Conservation (phyloP, 1,140 invertebrate species). For the Bombyx mandarina region DNA sequence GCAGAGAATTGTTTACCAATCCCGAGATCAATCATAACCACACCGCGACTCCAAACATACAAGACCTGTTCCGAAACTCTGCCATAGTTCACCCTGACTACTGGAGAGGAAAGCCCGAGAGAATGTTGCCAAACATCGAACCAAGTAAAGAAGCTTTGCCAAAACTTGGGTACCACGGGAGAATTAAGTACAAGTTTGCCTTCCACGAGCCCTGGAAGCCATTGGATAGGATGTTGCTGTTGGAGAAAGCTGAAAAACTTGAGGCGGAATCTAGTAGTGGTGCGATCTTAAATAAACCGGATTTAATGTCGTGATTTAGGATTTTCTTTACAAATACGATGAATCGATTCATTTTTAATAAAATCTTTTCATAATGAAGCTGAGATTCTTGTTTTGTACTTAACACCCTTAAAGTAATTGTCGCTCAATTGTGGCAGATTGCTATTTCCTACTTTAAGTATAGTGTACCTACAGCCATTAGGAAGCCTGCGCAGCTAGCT, state of each 20-base stretch:
- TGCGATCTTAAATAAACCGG: constrained; percentile 12
- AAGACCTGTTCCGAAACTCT: constrained; percentile 42
- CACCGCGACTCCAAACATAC: constrained; percentile 8
- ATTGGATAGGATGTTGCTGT: constrained; percentile 37
- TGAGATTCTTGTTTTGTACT: no score
- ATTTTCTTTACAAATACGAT: background rate
- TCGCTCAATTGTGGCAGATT: no score
- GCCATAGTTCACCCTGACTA: constrained; percentile 42
- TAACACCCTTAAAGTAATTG: no score
- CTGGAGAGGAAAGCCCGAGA: constrained; percentile 34
- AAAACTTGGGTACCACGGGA: constrained; percentile 50
- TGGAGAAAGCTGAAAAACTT: constrained; percentile 43
- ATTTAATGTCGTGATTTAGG: constrained; percentile 30
- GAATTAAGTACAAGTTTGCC: constrained; percentile 47
- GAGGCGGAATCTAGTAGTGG: constrained; percentile 19
- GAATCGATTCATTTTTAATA: no score
- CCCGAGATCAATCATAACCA: constrained; percentile 12
- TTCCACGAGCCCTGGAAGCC: constrained; percentile 60
- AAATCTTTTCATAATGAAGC: no score
- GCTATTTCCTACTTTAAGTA: no score
- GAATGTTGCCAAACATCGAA: constrained; percentile 13
- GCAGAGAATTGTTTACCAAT: constrained; percentile 23
- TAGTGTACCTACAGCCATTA: no score
- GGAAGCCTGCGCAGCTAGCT: no score
- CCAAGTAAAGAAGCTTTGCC: constrained; percentile 20